Conservation (phyloP, 1,140 invertebrate genomes). For the Magallana ariakensis region DNA sequence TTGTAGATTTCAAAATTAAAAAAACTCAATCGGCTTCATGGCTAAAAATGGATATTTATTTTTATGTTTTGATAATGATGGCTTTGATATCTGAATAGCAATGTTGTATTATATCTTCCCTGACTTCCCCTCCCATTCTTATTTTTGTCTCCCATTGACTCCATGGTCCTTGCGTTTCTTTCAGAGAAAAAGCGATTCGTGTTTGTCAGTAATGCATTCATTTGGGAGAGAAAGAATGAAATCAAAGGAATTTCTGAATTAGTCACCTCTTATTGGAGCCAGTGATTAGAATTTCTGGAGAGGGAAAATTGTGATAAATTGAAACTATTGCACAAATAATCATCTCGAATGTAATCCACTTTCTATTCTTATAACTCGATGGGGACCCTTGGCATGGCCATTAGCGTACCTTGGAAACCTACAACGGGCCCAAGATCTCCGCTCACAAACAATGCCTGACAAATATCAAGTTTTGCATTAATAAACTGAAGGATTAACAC, state of each 20-base stretch:
- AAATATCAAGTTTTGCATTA: slow-evolving; percentile 27
- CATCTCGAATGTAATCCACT: slow-evolving; percentile 26
- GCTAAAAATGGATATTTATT: slow-evolving; percentile 7
- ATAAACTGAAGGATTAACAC: slow-evolving; percentile 18
- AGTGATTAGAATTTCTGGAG: slow-evolving; percentile 18
- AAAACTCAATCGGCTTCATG: neutral
- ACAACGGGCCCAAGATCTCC: neutral
- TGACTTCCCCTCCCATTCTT: neutral
- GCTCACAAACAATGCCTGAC: slow-evolving; percentile 24
- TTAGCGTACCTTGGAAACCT: neutral
- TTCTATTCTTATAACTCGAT: neutral
- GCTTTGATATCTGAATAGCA: slow-evolving; percentile 12
- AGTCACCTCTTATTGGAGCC: slow-evolving; percentile 1
- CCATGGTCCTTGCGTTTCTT: neutral
- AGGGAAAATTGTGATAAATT: slow-evolving; percentile 33
- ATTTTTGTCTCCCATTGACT: neutral
- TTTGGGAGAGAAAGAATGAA: neutral
- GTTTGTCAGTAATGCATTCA: neutral
- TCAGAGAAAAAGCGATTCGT: neutral
- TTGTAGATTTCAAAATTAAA: neutral
- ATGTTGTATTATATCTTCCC: neutral
- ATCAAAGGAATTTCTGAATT: slow-evolving; percentile 22
- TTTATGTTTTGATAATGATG: neutral
- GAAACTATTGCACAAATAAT: slow-evolving; percentile 25
- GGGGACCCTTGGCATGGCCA: neutral